phyloP scores from a whole-genome alignment of 2,888 invertebrate species.

The Perizoma flavofasciatum region DNA sequence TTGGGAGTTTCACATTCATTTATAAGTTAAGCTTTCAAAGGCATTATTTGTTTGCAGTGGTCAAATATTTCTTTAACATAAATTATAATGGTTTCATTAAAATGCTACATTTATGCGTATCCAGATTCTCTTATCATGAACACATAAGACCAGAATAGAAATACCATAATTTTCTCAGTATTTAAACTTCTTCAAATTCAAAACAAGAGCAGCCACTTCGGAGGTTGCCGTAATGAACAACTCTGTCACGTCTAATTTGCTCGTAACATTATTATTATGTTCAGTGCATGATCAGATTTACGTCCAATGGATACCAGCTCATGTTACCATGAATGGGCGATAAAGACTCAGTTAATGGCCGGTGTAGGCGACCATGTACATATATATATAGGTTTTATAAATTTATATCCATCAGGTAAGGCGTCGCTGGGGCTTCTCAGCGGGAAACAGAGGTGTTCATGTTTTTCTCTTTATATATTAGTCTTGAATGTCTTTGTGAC shows the following conservation, averaged over 20 bases:
- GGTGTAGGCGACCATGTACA: constrained; percentile 64
- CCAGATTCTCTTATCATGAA: background rate
- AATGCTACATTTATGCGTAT: background rate
- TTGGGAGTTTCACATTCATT: background rate
- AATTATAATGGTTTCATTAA: no score
- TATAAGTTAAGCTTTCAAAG: no score
- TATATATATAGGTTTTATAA: constrained; percentile 52
- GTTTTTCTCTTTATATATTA: constrained; percentile 71
- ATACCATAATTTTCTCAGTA: constrained; percentile 8
- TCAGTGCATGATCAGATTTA: constrained; percentile 52
- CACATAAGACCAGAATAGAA: constrained; percentile 2
- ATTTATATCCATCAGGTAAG: constrained; percentile 69
- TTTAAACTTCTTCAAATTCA: constrained; percentile 10
- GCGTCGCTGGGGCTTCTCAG: constrained; percentile 72
- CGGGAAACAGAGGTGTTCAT: constrained; percentile 60
- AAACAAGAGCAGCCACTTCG: constrained; percentile 11
- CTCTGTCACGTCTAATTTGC: constrained; percentile 28
- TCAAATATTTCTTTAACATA: no score
- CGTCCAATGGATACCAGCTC: constrained; percentile 63
- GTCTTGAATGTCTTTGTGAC: constrained; percentile 57
- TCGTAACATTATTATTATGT: constrained; percentile 50
- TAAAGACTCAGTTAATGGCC: constrained; percentile 73
- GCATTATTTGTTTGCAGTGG: no score
- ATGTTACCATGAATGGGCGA: constrained; percentile 73
- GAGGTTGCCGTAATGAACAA: constrained; percentile 21